phyloP scores from a whole-genome alignment of 2,888 invertebrate species.

The Phyto melanocephala region DNA sequence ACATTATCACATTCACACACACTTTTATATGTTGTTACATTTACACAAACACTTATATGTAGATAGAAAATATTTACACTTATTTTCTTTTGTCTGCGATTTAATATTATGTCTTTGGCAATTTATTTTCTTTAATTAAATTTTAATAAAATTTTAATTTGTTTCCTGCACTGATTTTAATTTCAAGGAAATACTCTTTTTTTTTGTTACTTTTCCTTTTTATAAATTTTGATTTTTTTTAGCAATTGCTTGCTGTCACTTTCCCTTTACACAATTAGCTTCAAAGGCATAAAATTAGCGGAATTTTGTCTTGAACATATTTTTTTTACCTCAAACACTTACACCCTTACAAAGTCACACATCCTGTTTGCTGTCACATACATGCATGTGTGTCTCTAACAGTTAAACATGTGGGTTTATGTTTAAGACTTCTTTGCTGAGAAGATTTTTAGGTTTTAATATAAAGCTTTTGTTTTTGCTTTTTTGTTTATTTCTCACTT shows the following conservation, averaged over 20 bases:
- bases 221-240: background rate
- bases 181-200: too few species aligned
- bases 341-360: background rate
- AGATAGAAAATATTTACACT: background rate
- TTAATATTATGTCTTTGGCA: background rate
- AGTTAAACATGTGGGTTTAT: background rate
- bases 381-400: background rate
- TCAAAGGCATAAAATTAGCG: constrained; percentile 16
- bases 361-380: background rate
- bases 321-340: background rate
- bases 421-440: background rate
- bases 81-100: background rate
- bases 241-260: background rate
- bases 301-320: background rate
- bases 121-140: too few species aligned
- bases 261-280: constrained; percentile 25
- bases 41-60: too few species aligned
- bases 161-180: too few species aligned
- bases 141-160: too few species aligned
- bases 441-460: constrained; percentile 13
- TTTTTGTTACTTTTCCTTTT: background rate
- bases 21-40: too few species aligned
- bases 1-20: background rate
- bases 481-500: background rate
- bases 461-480: background rate